Percentiles rank a stretch among this genome's conserved stretches.
Conservation (phyloP, 2,113 vertebrate genomes). For the Mustela lutreola region DNA sequence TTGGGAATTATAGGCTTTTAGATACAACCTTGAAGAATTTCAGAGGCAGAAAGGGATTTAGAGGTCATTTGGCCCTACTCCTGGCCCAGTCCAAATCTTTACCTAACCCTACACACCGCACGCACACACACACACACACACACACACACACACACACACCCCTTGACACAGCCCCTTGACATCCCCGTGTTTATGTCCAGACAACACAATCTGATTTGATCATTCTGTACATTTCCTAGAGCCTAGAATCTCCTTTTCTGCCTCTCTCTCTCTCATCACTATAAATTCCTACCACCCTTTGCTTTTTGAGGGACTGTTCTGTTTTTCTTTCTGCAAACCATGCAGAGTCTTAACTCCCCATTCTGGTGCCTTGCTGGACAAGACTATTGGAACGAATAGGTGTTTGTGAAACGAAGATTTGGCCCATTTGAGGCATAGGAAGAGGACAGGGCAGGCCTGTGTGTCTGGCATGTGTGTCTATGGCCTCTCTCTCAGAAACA, state of each 20-base stretch:
- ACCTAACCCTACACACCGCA: background rate
- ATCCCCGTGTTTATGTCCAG: background rate
- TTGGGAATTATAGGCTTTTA: slow-evolving; percentile 66
- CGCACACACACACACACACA: background rate
- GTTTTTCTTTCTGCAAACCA: slow-evolving; percentile 54
- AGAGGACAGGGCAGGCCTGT: background rate
- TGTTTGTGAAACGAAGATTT: slow-evolving; percentile 1
- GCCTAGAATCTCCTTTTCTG: background rate
- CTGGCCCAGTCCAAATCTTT: background rate
- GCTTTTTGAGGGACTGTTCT: background rate
- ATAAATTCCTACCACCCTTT: background rate
- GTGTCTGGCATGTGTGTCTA: background rate
- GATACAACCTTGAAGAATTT: slow-evolving; percentile 47
- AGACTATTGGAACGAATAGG: background rate
- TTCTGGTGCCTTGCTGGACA: background rate
- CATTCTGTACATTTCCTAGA: background rate
- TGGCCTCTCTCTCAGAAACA: background rate
- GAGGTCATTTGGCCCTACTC: background rate
- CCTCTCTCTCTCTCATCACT: background rate
- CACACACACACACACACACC: background rate
- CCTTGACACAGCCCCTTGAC: background rate
- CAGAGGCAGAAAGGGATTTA: slow-evolving; percentile 32
- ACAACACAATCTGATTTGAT: background rate
- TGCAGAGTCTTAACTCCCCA: background rate
- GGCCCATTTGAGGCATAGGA: background rate